Conservation (phyloP, 2,113 vertebrate species). For the Falcunculus frontatus region DNA sequence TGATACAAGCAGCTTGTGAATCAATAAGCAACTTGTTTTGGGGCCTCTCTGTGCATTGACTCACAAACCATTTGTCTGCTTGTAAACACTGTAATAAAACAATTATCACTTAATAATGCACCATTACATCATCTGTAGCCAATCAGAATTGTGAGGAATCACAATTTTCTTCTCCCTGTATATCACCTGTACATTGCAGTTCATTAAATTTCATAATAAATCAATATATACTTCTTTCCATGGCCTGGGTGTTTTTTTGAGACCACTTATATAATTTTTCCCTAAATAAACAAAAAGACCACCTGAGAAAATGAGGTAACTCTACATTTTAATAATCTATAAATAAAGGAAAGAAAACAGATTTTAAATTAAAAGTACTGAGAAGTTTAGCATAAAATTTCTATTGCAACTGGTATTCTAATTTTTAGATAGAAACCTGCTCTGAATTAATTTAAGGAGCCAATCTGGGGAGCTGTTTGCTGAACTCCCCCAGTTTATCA, state of each 20-base stretch:
- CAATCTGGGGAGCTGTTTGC: neutral
- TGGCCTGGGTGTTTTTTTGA: neutral
- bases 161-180: neutral
- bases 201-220: neutral
- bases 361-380: neutral
- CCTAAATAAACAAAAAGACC: neutral
- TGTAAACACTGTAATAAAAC: neutral
- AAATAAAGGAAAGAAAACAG: neutral
- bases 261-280: neutral
- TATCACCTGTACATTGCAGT: neutral
- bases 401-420: neutral
- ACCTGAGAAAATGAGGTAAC: neutral
- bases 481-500: neutral
- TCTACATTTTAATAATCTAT: neutral
- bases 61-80: conserved; percentile 2
- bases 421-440: neutral
- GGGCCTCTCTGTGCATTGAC: neutral
- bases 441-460: neutral
- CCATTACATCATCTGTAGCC: neutral
- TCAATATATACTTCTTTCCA: neutral
- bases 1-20: neutral
- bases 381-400: neutral
- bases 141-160: neutral
- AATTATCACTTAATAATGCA: conserved; percentile 19
- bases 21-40: conserved; percentile 39